Percentiles rank a stretch among this genome's conserved stretches.
These are phyloP conservation scores for Lasius platythorax DNA, from an alignment of 2,888 invertebrate species.

Conservation along the genomic window DNA sequence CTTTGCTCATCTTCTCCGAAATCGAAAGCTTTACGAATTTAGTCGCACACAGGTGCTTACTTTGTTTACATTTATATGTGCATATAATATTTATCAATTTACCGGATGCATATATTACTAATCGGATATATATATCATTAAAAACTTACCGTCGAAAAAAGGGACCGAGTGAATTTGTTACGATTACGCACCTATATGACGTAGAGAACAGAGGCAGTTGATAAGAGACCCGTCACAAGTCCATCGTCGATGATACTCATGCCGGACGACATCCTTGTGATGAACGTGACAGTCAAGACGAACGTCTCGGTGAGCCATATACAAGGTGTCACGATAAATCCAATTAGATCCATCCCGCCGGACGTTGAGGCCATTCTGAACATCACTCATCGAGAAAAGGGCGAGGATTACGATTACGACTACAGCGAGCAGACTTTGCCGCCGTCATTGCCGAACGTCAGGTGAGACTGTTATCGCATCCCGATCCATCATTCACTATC, in stretches of 20 bases:
- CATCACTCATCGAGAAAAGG: slow-evolving; percentile 86
- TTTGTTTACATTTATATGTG: neutral
- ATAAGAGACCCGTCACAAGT: slow-evolving; percentile 72
- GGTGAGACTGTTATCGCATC: slow-evolving; percentile 86
- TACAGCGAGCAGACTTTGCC: slow-evolving; percentile 91
- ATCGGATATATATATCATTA: neutral
- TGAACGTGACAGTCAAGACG: slow-evolving; percentile 87
- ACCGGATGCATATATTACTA: neutral
- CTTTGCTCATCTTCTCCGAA: neutral
- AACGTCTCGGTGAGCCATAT: slow-evolving; percentile 85
- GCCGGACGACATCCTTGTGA: slow-evolving; percentile 87
- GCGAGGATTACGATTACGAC: slow-evolving; percentile 90
- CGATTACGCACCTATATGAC: slow-evolving; percentile 57
- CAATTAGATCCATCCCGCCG: slow-evolving; percentile 83
- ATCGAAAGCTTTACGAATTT: neutral
- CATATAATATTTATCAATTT: slow-evolving; percentile 34
- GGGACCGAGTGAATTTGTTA: slow-evolving; percentile 45
- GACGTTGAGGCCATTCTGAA: slow-evolving; percentile 87
- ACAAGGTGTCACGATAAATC: slow-evolving; percentile 86
- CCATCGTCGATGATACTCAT: slow-evolving; percentile 80
- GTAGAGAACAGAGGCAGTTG: slow-evolving; percentile 60
- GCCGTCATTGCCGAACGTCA: slow-evolving; percentile 93
- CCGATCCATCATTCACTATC: slow-evolving; percentile 40
- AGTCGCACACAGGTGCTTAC: neutral
- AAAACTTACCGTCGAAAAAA: neutral